phyloP scores from a whole-genome alignment of 2,113 vertebrate genomes.

The Tachysurus fulvidraco region DNA sequence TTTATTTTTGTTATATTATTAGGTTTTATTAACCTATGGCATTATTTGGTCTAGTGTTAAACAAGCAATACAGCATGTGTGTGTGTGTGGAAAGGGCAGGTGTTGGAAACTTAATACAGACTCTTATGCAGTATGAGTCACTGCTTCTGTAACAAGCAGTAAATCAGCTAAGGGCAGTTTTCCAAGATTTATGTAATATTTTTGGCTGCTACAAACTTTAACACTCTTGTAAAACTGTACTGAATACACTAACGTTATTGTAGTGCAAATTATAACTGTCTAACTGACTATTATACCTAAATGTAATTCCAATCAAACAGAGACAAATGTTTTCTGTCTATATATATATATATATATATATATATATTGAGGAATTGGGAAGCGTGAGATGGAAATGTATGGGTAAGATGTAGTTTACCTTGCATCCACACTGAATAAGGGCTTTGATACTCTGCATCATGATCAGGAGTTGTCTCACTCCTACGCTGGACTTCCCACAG shows the following conservation, averaged over 20 bases:
- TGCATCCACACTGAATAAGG: too few relatives aligned
- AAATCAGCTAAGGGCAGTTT: conserved; percentile 31
- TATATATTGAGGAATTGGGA: background rate
- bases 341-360: background rate
- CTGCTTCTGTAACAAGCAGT: conserved; percentile 26
- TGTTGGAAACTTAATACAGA: conserved; percentile 31
- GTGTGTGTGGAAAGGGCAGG: conserved; percentile 26
- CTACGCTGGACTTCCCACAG: too few relatives aligned
- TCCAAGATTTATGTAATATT: conserved; percentile 35
- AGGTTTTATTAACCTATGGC: background rate
- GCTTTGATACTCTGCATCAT: too few relatives aligned
- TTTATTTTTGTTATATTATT: background rate
- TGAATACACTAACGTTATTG: background rate
- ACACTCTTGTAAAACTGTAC: background rate
- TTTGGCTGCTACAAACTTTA: conserved; percentile 30
- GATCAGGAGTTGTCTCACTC: too few relatives aligned
- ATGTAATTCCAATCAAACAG: conserved; percentile 19
- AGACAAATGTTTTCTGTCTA: background rate
- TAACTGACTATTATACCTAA: background rate
- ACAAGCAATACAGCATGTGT: background rate
- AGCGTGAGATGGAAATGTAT: too few relatives aligned
- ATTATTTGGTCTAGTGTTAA: background rate
- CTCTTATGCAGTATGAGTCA: conserved; percentile 34
- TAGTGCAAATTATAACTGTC: background rate
- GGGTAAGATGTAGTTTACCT: too few relatives aligned